Evolutionary conservation across 1,140 invertebrate species (phyloP).

Genomic region (Drosophila oshimai): DNA sequence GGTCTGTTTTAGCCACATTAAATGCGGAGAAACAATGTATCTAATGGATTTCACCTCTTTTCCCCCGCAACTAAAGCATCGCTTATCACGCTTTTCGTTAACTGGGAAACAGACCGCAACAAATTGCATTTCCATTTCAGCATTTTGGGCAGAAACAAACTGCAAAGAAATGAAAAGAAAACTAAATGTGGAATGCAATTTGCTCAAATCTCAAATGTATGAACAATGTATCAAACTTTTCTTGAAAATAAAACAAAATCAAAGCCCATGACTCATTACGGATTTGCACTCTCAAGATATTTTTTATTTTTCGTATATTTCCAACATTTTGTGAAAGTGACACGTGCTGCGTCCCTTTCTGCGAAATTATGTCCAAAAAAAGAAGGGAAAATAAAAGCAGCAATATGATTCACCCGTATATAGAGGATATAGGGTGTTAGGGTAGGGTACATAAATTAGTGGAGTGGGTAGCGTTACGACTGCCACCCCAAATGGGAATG

Average conservation of each 20-base stretch:
- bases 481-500: constrained; percentile 46
- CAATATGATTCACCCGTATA: constrained; percentile 37
- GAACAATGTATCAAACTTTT: too few species aligned
- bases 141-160: constrained; percentile 12
- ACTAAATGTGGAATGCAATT: constrained; percentile 48
- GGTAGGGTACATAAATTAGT: not conserved
- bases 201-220: constrained; percentile 38
- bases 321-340: constrained; percentile 61
- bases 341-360: constrained; percentile 50
- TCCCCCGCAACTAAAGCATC: constrained; percentile 3
- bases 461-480: constrained; percentile 35
- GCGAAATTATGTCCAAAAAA: constrained; percentile 28
- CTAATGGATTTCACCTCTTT: not conserved
- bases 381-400: not conserved
- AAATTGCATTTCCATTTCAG: constrained; percentile 67
- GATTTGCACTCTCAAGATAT: constrained; percentile 19
- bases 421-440: constrained; percentile 6
- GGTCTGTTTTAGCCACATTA: constrained; percentile 5
- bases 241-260: constrained; percentile 27
- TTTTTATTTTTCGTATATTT: not conserved
- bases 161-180: constrained; percentile 23
- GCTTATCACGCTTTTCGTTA: constrained; percentile 27
- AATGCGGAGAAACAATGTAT: constrained; percentile 17
- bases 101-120: constrained; percentile 64
- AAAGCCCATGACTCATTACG: constrained; percentile 49